phyloP scores from a whole-genome alignment of 2,888 invertebrate species.

The Apotomis turbidana region DNA sequence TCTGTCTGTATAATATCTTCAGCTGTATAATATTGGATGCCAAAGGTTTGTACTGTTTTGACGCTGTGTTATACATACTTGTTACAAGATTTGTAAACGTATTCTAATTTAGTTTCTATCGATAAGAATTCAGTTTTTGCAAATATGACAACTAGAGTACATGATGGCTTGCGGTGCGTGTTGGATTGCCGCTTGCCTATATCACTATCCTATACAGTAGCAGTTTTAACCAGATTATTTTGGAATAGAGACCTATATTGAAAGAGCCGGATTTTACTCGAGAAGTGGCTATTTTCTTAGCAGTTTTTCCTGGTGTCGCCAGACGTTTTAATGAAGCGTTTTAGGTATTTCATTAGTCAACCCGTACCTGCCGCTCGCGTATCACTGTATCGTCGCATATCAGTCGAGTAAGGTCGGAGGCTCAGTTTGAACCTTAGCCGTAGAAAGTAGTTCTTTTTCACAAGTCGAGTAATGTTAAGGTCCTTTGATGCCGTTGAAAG shows the following conservation, averaged over 20 bases:
- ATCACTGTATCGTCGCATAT: conserved; percentile 33
- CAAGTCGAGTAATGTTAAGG: conserved; percentile 42
- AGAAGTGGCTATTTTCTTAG: conserved; percentile 71
- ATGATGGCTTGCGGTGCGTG: conserved; percentile 10
- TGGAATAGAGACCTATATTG: conserved; percentile 52
- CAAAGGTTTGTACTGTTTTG: conserved; percentile 64
- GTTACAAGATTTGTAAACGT: conserved; percentile 55
- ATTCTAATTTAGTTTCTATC: conserved; percentile 47
- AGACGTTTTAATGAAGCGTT: conserved; percentile 46
- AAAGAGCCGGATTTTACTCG: conserved; percentile 54
- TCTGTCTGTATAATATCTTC: conserved; percentile 45
- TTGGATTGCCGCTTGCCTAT: conserved; percentile 6
- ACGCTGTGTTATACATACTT: conserved; percentile 58
- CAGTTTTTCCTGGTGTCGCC: conserved; percentile 60
- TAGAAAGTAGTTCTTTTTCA: conserved; percentile 55
- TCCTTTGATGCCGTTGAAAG: conserved; percentile 12
- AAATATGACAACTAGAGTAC: conserved; percentile 47
- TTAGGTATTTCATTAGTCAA: conserved; percentile 39
- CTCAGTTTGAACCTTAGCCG: conserved; percentile 55
- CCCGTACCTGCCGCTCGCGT: conserved; percentile 40
- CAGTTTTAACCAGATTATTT: conserved; percentile 73
- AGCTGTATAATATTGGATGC: conserved; percentile 63
- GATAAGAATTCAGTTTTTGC: conserved; percentile 45
- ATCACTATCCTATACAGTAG: conserved; percentile 19
- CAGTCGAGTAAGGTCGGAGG: conserved; percentile 52